Base-by-base conservation (phyloP, 2,797 vertebrate genomes). In the Lerista edwardsae region DNA sequence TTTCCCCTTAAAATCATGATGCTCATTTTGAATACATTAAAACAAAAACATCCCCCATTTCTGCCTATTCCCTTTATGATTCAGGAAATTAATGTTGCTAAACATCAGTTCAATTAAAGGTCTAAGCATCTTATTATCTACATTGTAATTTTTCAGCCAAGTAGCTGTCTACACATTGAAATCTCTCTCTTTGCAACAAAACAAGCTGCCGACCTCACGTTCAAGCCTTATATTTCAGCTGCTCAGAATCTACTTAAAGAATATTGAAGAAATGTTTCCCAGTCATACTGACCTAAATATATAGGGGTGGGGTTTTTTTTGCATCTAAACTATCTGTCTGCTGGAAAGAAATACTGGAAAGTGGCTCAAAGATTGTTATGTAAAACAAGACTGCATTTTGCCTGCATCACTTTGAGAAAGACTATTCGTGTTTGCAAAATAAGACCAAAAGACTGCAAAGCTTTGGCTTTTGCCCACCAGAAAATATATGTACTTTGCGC, bases 321-420 rank as follows among this genome's bases (percentile, higher is more conserved):
- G 87, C 75, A 84, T 55, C 82, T 61, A 74, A 75, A 88, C 47
- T 82, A 87, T 68, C 71, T 75, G 79, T 76, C 84, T 88, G 89
- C 51, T 80, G 79, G 88, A 92, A 89, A 80, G 51, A 89, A 83
- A 80, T 83, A 86, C 14, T 78, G 86, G 59, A 79, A 90, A 57
- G 89, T 91, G 73, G 59, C 85, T 87, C 84, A 90, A 90, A 88
- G 67, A 57, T 82, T 78, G 84, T 93, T 93, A 94, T 86, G 86
- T 94, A 92, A 94, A 95, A 90, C 81, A 85, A 83, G 90, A 59
- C 91, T 91, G 88, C 89, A 94, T 94, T 92, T 91, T 89, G 59
- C 55, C 81, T 89, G 74, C 78, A 86, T 57, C 84, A 74, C 41
- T 69, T 82, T 10, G 23, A 79, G 87, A 34, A 80, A 82, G 57